Percentiles rank a stretch among this genome's conserved stretches.
phyloP scores from a whole-genome alignment of 37 sponge, comb jelly and placozoan species.

The Spongilla lacustris region DNA sequence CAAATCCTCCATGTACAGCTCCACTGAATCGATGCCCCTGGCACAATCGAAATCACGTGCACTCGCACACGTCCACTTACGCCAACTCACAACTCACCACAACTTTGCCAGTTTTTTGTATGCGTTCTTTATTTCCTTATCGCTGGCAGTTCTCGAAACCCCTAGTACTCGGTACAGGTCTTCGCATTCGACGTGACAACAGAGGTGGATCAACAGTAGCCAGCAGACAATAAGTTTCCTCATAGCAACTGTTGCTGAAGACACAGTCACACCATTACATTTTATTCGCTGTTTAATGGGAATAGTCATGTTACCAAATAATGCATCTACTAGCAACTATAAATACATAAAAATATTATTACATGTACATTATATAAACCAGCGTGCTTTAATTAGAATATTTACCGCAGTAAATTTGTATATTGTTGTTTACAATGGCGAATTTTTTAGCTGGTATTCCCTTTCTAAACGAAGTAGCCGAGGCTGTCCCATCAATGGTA shows the following conservation, averaged over 20 bases:
- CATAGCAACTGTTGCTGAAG: background rate
- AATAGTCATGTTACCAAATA: too few relatives aligned
- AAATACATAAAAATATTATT: background rate
- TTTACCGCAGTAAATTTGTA: background rate
- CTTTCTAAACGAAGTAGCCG: slow-evolving; percentile 8
- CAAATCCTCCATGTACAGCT: background rate
- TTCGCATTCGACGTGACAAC: background rate
- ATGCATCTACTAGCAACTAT: too few relatives aligned
- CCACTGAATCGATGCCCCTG: too few relatives aligned
- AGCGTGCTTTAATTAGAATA: slow-evolving; percentile 4
- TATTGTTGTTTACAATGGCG: slow-evolving; percentile 8
- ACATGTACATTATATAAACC: background rate
- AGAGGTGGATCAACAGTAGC: background rate
- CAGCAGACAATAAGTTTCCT: background rate
- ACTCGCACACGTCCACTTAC: background rate
- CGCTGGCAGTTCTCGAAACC: slow-evolving; percentile 53
- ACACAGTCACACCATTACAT: background rate
- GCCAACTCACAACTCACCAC: slow-evolving; percentile 47
- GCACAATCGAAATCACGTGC: background rate
- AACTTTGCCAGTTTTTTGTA: slow-evolving; percentile 70
- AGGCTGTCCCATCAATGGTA: slow-evolving; percentile 75
- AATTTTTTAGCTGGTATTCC: slow-evolving; percentile 35
- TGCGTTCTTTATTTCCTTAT: slow-evolving; percentile 55
- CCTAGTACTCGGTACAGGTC: slow-evolving; percentile 66
- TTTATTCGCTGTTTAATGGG: background rate